Conservation (phyloP, 2,797 vertebrate species). For the Coilia nasus region DNA sequence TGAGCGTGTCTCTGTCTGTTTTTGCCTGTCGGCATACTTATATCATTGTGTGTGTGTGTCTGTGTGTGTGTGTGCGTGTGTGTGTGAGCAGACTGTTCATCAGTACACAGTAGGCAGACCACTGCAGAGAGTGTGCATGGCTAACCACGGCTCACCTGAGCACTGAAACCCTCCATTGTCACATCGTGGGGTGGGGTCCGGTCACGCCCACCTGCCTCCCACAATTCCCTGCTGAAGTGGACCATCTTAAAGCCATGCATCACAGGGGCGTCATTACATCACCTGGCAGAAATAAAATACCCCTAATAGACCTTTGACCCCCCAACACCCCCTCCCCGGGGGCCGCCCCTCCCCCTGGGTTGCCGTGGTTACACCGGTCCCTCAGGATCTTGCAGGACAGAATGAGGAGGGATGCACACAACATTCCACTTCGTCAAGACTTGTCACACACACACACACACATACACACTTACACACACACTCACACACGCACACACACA, state of each 20-base stretch:
- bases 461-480: too few relatives aligned
- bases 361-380: slow-evolving; percentile 65
- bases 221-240: slow-evolving; percentile 21
- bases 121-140: too few relatives aligned
- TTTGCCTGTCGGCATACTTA: too few relatives aligned
- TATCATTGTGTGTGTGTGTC: too few relatives aligned
- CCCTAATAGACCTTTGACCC: slow-evolving; percentile 70
- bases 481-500: not conserved
- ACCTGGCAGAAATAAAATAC: slow-evolving; percentile 65
- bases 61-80: not conserved
- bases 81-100: not conserved
- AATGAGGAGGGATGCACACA: not conserved
- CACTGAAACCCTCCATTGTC: not conserved
- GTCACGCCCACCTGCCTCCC: not conserved
- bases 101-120: not conserved
- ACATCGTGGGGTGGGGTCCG: not conserved
- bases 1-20: too few relatives aligned
- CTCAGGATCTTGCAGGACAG: not conserved
- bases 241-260: slow-evolving; percentile 14
- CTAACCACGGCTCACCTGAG: not conserved
- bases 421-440: not conserved
- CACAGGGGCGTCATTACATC: slow-evolving; percentile 43
- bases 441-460: not conserved
- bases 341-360: slow-evolving; percentile 61
- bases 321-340: slow-evolving; percentile 41